Base-by-base conservation (phyloP, 2,113 vertebrate genomes). In the Calonectris borealis region DNA sequence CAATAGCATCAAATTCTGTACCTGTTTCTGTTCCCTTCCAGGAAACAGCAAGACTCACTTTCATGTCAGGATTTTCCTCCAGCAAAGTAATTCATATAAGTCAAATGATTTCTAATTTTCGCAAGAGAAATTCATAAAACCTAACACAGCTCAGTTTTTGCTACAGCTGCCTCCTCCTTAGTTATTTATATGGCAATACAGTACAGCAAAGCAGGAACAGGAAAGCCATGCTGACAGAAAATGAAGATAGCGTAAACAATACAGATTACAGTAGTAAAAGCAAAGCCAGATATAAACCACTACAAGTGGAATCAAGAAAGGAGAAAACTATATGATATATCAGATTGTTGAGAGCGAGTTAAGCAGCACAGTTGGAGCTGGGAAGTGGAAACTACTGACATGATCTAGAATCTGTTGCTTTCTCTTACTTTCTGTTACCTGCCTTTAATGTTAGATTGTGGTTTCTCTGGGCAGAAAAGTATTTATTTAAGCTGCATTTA, bases 171-270 rank as follows among this genome's bases (percentile, higher is more conserved):
- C 48, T 90, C 80, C 76, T 92, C 44, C 88, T 94, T 75, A 71
- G 73, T 96, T 93, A 94, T 96, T 95, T 96, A 90, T 95, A 86
- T 17, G 58, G 86, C 95, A 94, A 84, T 86, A 84, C 25, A 46
- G 52, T 77, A 71, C 60, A 71, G 48, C 40, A 84, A 83, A 87
- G 42, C 32, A 88, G 83, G 86, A 88, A 88, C 9, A 85, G 26
- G 73, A 86, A 92, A 92, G 48, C 57, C 6, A 0, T 64, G 49
- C 16, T 92, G 88, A 91, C 88, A 91, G 86, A 93, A 96, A 92
- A 96, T 81, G 83, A 95, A 96, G 76, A 91, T 86, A 90, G 76
- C 57, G 89, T 95, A 96, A 96, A 94, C 88, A 96, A 94, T 94
- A 93, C 52, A 94, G 62, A 91, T 93, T 94, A 91, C 52, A 91